Conservation (phyloP, 2,888 invertebrate species). For the Protodeltote pygarga region DNA sequence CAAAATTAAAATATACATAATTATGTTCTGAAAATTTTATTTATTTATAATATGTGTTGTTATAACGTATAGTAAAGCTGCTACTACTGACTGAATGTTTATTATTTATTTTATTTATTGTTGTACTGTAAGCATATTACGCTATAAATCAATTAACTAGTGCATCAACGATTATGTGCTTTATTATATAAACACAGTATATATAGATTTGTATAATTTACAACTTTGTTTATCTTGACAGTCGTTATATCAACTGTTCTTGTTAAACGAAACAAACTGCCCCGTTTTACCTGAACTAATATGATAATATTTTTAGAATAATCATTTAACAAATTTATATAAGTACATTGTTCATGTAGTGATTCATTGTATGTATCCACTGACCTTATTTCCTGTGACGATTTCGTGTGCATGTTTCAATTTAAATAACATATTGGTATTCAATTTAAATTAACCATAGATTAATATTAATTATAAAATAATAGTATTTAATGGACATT, state of each 20-base stretch:
- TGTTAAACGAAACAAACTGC: not conserved
- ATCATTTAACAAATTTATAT: not conserved
- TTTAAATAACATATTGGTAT: not conserved
- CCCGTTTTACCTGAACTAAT: conserved; percentile 3
- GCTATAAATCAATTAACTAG: not conserved
- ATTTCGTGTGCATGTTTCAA: conserved; percentile 12
- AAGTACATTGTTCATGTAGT: no score
- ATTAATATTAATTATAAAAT: no score
- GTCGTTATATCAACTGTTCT: not conserved
- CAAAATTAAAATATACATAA: not conserved
- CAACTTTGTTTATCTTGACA: not conserved
- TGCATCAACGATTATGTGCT: not conserved
- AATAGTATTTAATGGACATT: no score
- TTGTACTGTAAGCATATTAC: conserved; percentile 6
- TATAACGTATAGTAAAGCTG: conserved; percentile 1
- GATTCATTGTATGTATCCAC: no score
- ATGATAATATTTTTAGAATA: not conserved
- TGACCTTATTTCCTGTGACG: conserved; percentile 9
- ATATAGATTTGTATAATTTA: not conserved
- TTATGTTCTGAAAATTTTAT: conserved; percentile 6
- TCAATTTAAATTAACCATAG: not conserved
- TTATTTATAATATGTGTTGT: conserved; percentile 7
- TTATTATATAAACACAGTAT: not conserved
- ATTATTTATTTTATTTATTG: conserved; percentile 13
- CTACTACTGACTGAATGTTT: conserved; percentile 7